These are phyloP conservation scores for Bombus balteatus DNA, from an alignment of 1,140 invertebrate species.

Conservation along the genomic window DNA sequence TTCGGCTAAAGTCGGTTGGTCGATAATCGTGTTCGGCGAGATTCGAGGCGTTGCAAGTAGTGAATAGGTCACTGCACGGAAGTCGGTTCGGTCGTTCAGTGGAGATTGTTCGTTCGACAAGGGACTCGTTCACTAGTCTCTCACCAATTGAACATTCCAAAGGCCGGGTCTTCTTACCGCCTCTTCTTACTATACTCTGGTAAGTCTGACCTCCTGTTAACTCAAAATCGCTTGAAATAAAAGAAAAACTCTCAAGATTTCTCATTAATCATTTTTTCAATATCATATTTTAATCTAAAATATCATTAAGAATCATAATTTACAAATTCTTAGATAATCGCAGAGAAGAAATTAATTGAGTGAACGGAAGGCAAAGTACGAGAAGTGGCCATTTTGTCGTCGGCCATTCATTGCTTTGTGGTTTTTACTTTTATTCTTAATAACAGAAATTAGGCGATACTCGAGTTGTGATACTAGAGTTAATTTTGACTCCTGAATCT, in stretches of 20 bases:
- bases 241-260: neutral
- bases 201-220: slow-evolving; percentile 79
- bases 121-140: slow-evolving; percentile 72
- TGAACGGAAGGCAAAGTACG: neutral
- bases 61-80: slow-evolving; percentile 65
- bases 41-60: slow-evolving; percentile 53
- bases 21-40: slow-evolving; percentile 74
- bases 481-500: neutral
- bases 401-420: neutral
- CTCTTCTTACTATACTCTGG: slow-evolving; percentile 85
- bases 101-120: slow-evolving; percentile 7
- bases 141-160: slow-evolving; percentile 87
- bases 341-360: neutral
- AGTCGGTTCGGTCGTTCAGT: slow-evolving; percentile 59
- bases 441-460: neutral
- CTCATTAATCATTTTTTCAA: neutral
- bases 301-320: neutral
- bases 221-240: slow-evolving; percentile 52
- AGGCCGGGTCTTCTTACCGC: slow-evolving; percentile 84
- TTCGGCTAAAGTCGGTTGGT: slow-evolving; percentile 80
- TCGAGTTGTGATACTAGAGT: neutral
- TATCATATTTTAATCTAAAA: neutral
- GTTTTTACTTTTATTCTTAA: neutral
- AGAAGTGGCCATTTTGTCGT: slow-evolving; percentile 72
- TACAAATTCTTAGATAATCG: neutral